These are phyloP conservation scores for Solea solea DNA, from an alignment of 2,113 vertebrate genomes.

Conservation along the genomic window DNA sequence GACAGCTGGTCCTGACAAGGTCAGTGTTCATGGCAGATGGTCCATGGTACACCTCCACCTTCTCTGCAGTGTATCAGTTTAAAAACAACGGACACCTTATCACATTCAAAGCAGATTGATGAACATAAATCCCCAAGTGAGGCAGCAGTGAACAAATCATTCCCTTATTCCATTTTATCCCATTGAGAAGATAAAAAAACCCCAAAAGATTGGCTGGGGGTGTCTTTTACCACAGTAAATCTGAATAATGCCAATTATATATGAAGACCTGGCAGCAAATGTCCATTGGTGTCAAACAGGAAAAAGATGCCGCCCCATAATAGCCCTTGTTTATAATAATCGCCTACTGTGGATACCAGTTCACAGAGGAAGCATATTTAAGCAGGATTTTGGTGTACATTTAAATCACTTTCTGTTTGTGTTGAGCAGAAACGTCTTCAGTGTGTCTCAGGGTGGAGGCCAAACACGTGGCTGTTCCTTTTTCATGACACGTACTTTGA, in stretches of 20 bases:
- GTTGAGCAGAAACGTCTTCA: constrained; percentile 36
- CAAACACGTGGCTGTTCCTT: not conserved
- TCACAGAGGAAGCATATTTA: constrained; percentile 52
- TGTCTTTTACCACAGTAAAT: too few species aligned
- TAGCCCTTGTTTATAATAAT: constrained; percentile 58
- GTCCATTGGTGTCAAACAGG: constrained; percentile 6
- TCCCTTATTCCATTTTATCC: too few species aligned
- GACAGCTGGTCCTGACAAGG: too few species aligned
- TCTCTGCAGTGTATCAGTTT: constrained; percentile 69
- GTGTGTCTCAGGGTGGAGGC: constrained; percentile 16
- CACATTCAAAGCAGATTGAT: not conserved
- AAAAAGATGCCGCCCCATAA: constrained; percentile 31
- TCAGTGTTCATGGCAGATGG: too few species aligned
- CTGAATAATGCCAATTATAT: constrained; percentile 3
- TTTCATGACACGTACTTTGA: not conserved
- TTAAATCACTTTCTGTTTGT: constrained; percentile 68
- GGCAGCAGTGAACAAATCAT: too few species aligned
- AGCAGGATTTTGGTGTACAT: constrained; percentile 66
- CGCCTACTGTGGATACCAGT: constrained; percentile 53
- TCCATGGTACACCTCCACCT: constrained; percentile 59
- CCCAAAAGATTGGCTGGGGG: too few species aligned
- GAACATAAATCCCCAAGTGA: too few species aligned
- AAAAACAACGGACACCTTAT: constrained; percentile 63
- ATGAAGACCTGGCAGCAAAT: constrained; percentile 9
- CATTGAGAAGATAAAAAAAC: too few species aligned